Conservation (phyloP, 2,888 invertebrate species). For the Caenorhabditis afra region DNA sequence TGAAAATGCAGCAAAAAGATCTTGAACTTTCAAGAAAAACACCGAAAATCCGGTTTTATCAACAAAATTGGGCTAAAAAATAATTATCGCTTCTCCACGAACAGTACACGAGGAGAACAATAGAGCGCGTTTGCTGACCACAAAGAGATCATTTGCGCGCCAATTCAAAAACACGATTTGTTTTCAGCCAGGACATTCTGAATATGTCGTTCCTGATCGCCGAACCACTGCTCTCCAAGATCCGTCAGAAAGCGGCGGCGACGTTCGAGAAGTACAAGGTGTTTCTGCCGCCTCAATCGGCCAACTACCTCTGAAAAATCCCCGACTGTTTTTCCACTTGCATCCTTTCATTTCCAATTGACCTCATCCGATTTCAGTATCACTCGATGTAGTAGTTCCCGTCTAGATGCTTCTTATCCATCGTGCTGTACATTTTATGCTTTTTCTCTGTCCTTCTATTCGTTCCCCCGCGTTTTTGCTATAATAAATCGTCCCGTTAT, state of each 20-base stretch:
- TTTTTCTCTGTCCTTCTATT: slow-evolving; percentile 24
- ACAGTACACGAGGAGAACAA: slow-evolving; percentile 17
- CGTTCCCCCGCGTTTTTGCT: slow-evolving; percentile 4
- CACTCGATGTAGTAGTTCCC: neutral
- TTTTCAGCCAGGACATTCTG: slow-evolving; percentile 65
- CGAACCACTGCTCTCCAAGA: slow-evolving; percentile 59
- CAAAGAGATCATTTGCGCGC: neutral
- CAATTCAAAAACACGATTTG: neutral
- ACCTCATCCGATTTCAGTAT: slow-evolving; percentile 22
- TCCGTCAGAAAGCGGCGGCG: slow-evolving; percentile 53
- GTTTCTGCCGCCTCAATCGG: slow-evolving; percentile 40
- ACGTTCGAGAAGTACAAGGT: slow-evolving; percentile 61
- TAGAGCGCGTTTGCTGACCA: slow-evolving; percentile 22
- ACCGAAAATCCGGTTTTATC: neutral
- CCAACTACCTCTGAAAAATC: slow-evolving; percentile 16
- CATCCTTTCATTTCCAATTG: neutral
- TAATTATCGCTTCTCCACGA: slow-evolving; percentile 8
- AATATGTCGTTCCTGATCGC: slow-evolving; percentile 55
- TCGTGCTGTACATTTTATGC: slow-evolving; percentile 9
- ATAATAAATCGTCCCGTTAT: slow-evolving; percentile 28
- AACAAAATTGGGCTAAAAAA: slow-evolving; percentile 4
- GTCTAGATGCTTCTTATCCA: slow-evolving; percentile 1
- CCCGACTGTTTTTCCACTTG: neutral
- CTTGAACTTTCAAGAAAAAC: neutral
- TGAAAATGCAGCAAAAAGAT: neutral